Base-by-base conservation (phyloP, 2,113 vertebrate genomes). In the Trochalopteron elliotii region DNA sequence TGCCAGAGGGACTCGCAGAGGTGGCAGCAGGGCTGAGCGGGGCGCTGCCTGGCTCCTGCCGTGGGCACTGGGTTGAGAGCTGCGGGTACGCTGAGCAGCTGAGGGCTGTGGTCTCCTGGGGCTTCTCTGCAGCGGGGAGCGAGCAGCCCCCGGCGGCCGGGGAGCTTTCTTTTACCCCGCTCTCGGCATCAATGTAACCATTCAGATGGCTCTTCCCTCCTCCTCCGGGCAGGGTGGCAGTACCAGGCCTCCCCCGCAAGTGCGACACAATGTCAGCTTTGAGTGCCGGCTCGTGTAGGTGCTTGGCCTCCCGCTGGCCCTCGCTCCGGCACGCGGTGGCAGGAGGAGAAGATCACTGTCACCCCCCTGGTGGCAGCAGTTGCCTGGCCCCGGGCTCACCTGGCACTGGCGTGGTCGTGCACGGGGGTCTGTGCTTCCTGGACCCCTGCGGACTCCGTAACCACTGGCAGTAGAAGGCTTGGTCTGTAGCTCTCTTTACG, bases 261-360 rank as follows among this genome's bases (percentile, higher is more conserved):
- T 33, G 59, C 2, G 5, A 81, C 96, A 97, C 97, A 97, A 97
- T 96, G 95, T 95, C 74, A 74, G 94, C 96, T 96, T 96, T 97
- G 95, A 97, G 87, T 40, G 86, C 78, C 6, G 44, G 71, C 92
- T 95, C 16, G 64, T 90, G 97, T 95, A 97, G 97, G 96, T 96
- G 97, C 82, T 67, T 61, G 95, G 94, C 74, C 76, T 91, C 40
- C 61, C 28, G 61, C 64, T 87, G 90, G 89, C 87, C 42, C 64
- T 91, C 17, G 31, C 44, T 85, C 39, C 75, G 90, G 95, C 95
- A 91, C 31, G 53, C 61, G 9, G 93, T 88, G 78, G 93, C 89
- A 76, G 53, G 52, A 85, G 83, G 57, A 88, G 93, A 83, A 61
- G 87, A 55, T 64, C 47, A 13, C 70, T 85, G 70, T 83, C 65